A percentile compares a stretch with the other conserved stretches of the same genome.
These are phyloP conservation scores for Oscheius sp. DNA, from an alignment of 2,888 invertebrate genomes.

Conservation along the genomic window DNA sequence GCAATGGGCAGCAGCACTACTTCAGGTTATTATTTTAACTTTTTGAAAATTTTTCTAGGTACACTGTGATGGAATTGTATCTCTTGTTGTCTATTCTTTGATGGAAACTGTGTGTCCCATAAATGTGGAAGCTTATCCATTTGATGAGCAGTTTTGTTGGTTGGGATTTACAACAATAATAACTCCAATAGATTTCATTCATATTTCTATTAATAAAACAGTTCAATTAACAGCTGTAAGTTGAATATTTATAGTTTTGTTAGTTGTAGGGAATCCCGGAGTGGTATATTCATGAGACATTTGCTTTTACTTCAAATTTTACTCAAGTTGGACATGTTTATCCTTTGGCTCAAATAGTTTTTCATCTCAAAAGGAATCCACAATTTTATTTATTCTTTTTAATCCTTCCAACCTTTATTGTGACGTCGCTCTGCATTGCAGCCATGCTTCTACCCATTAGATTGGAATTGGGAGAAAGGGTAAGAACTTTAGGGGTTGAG, in stretches of 20 bases:
- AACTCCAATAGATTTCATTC: too few species aligned
- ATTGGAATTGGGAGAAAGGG: conserved; percentile 3
- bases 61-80: not conserved
- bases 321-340: not conserved
- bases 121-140: conserved; percentile 3
- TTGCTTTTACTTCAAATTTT: not conserved
- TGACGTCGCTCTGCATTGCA: conserved; percentile 6
- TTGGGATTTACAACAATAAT: too few species aligned
- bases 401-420: conserved; percentile 8
- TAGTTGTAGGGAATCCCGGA: conserved; percentile 4
- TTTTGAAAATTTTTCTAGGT: not conserved
- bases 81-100: not conserved
- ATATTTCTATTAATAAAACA: too few species aligned
- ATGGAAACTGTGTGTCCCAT: not conserved
- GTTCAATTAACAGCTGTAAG: too few species aligned
- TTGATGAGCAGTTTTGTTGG: conserved; percentile 9
- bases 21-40: too few species aligned
- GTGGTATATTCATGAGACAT: not conserved
- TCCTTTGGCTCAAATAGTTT: not conserved
- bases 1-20: too few species aligned
- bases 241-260: too few species aligned
- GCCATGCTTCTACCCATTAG: conserved; percentile 1
- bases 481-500: too few species aligned
- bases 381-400: conserved; percentile 5
- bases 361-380: not conserved